Evolutionary conservation across 2,113 vertebrate genomes (phyloP).

Genomic region (Tapirus terrestris): DNA sequence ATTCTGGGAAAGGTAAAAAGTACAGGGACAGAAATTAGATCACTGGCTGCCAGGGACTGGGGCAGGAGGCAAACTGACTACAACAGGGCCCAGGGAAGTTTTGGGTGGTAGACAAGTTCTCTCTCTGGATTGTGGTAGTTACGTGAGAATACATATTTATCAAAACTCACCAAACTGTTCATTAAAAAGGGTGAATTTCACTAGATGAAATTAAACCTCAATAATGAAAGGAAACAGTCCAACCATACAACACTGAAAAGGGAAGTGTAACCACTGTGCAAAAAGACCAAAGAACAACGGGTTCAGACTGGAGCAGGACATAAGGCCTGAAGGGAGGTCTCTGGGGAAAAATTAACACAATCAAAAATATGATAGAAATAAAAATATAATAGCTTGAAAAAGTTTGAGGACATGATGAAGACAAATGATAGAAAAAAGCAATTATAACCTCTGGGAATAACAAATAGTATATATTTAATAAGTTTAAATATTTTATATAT

Average conservation of each 20-base stretch:
- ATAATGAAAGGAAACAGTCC: background rate
- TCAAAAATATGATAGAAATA: background rate
- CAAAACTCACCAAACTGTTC: background rate
- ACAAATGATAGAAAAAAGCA: background rate
- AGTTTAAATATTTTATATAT: background rate
- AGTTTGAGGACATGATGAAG: background rate
- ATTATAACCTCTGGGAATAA: background rate
- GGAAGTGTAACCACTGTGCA: background rate
- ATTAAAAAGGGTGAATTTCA: background rate
- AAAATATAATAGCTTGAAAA: background rate
- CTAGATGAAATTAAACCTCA: background rate
- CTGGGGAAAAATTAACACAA: background rate
- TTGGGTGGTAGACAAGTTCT: background rate
- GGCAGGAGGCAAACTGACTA: background rate
- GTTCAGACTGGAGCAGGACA: background rate
- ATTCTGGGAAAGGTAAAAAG: background rate
- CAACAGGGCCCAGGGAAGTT: background rate
- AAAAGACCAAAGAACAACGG: background rate
- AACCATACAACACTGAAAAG: too few relatives aligned
- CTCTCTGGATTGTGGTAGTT: background rate
- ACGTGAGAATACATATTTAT: background rate
- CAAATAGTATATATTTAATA: background rate
- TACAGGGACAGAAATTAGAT: background rate
- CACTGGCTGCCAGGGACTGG: background rate
- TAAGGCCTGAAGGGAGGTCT: background rate